Base-by-base conservation (phyloP, 2,888 invertebrate species). In the Drosophila barbarae region DNA sequence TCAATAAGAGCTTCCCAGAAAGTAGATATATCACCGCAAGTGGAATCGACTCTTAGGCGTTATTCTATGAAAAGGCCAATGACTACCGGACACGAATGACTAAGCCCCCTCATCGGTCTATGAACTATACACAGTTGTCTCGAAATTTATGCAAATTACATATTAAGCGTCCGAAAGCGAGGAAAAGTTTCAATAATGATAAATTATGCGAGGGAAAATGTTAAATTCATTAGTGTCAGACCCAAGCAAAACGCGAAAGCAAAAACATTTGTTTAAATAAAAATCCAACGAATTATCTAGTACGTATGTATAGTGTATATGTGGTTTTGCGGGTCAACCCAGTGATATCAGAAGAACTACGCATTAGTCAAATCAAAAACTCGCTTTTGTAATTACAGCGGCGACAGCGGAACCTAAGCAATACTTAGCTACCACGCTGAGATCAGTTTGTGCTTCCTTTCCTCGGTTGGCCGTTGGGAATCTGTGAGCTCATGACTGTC, bases 251-350 rank as follows among this genome's bases (percentile, higher is more conserved):
- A 60, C 66, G 38, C 21, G 47, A 76, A 66, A 56, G 67, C 8
- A 50, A 52, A 69, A 69, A 65, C 65, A 73, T 77, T 80, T 71
- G 61, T 75, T 59, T 69, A 83, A 77, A 77, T 68, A 74, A 59
- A 54, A 44, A 58, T 60, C 34, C 57, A 65, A 50, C 21, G 5
- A 35, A 53, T 13, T 52, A 18, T 28, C 18, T 52, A 18, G 15
- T 60, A 59, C 39, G n/a, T 42, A 58, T 23, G 13, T n/a, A 34
- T 34, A 34, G 52, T 13, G 18, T 26, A 26, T 13, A 38, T 42
- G n/a, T 51, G 30, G 30, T 13, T 38, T 23, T 21, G 52, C 10
- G 50, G 36, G 12, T 35, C 44, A n/a, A 13, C 30, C 18, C 3
- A 36, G 23, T 26, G 36, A 47, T 52, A n/a, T 47, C 46, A 47